Conservation (phyloP, 2,888 invertebrate genomes). For the Hypolimnas misippus region DNA sequence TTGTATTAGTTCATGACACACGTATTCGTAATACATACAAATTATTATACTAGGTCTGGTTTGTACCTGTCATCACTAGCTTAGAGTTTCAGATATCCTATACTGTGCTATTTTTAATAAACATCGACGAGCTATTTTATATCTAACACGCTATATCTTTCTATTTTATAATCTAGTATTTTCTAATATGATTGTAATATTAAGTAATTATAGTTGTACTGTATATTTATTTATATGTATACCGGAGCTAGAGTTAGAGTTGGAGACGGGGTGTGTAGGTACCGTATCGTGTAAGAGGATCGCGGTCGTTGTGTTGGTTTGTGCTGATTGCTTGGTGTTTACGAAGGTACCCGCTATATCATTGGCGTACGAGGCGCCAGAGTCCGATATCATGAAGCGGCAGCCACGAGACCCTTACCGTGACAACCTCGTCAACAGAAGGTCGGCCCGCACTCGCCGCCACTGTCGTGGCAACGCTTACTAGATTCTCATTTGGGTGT, state of each 20-base stretch:
- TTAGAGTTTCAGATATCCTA: slow-evolving; percentile 69
- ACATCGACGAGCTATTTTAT: slow-evolving; percentile 60
- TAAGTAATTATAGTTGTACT: slow-evolving; percentile 57
- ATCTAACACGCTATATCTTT: slow-evolving; percentile 73
- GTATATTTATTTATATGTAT: slow-evolving; percentile 46
- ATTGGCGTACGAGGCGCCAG: slow-evolving; percentile 99
- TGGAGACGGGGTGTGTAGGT: slow-evolving; percentile 52
- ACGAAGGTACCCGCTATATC: slow-evolving; percentile 98
- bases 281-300: slow-evolving; percentile 64
- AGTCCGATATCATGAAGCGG: slow-evolving; percentile 99
- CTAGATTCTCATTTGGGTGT: slow-evolving; percentile 75
- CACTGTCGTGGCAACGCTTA: slow-evolving; percentile 59
- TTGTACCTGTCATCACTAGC: slow-evolving; percentile 64
- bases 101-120: slow-evolving; percentile 56
- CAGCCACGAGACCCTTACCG: slow-evolving; percentile 98
- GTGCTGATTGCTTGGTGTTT: slow-evolving; percentile 83
- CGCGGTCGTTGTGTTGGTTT: slow-evolving; percentile 60
- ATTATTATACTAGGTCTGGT: slow-evolving; percentile 72
- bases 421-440: slow-evolving; percentile 99
- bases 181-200: slow-evolving; percentile 57
- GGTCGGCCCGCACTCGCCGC: slow-evolving; percentile 86
- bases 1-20: slow-evolving; percentile 47
- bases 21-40: slow-evolving; percentile 46
- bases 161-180: slow-evolving; percentile 63
- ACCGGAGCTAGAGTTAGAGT: slow-evolving; percentile 45